Percentiles rank a stretch among this genome's conserved stretches.
phyloP scores from a whole-genome alignment of 2,113 vertebrate species.

The Anoplopoma fimbria region DNA sequence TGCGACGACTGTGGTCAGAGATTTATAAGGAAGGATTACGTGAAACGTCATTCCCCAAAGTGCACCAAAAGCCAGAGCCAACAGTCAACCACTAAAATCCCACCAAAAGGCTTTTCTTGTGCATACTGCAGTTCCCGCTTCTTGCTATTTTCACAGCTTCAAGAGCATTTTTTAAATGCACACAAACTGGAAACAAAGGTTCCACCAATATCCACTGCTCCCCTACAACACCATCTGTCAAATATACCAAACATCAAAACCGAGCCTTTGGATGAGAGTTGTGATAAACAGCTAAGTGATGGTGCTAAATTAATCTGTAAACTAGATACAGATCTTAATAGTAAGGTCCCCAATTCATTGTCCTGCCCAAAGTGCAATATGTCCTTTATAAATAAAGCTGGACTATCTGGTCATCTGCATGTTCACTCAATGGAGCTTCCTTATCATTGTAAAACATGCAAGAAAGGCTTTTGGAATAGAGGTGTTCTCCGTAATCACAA shows the following conservation, averaged over 20 bases:
- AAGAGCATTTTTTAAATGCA: conserved; percentile 81
- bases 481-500: conserved; percentile 72
- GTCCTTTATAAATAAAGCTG: conserved; percentile 70
- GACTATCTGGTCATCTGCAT: conserved; percentile 74
- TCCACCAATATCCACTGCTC: conserved; percentile 44
- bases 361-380: conserved; percentile 71
- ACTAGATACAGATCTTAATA: conserved; percentile 8
- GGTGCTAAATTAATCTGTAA: conserved; percentile 30
- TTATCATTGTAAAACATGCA: conserved; percentile 75
- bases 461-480: conserved; percentile 79
- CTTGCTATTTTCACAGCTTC: conserved; percentile 84
- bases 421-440: conserved; percentile 63
- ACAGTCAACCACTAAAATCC: conserved; percentile 18
- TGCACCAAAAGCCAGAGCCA: conserved; percentile 65
- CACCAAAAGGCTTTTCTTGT: conserved; percentile 81
- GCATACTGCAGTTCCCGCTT: conserved; percentile 81
- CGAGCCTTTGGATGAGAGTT: conserved; percentile 69
- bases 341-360: conserved; percentile 45
- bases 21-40: conserved; percentile 83
- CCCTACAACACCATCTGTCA: conserved; percentile 73
- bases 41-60: conserved; percentile 78
- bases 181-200: conserved; percentile 74
- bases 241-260: conserved; percentile 71
- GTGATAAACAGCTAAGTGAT: conserved; percentile 29
- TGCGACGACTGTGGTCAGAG: conserved; percentile 79